These are phyloP conservation scores for Phataginus tetradactyla DNA, from an alignment of 2,797 vertebrate species.

Conservation along the genomic window DNA sequence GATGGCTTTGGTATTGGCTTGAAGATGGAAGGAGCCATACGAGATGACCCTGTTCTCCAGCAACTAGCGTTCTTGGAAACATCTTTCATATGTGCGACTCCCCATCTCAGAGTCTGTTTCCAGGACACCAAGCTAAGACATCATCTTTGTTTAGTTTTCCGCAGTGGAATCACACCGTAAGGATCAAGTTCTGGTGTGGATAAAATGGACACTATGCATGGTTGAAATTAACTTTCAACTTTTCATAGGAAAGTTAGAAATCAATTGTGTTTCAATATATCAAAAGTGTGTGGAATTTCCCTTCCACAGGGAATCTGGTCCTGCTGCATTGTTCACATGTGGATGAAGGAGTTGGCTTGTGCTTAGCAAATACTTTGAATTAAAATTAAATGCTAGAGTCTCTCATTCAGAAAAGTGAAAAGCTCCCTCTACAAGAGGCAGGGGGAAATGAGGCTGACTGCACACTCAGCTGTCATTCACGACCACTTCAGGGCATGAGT, in stretches of 20 bases:
- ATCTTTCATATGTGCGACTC: too few species aligned
- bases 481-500: background rate
- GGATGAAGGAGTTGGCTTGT: background rate
- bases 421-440: background rate
- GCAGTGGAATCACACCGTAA: background rate
- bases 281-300: background rate
- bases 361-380: slow-evolving; percentile 10
- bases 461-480: background rate
- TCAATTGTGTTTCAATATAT: background rate
- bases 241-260: slow-evolving; percentile 18
- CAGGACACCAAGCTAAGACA: background rate
- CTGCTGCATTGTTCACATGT: background rate
- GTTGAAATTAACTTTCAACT: slow-evolving; percentile 25
- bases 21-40: background rate
- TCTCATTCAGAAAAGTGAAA: background rate
- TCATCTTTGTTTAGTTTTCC: slow-evolving; percentile 10
- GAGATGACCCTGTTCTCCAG: background rate
- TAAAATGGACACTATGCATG: background rate
- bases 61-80: too few species aligned
- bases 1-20: background rate
- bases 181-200: background rate
- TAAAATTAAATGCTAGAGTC: background rate
- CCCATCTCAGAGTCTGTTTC: background rate
- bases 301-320: background rate
- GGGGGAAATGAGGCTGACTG: background rate